Evolutionary conservation across 2,797 vertebrate species (phyloP).

Genomic region (Poecile montanus): DNA sequence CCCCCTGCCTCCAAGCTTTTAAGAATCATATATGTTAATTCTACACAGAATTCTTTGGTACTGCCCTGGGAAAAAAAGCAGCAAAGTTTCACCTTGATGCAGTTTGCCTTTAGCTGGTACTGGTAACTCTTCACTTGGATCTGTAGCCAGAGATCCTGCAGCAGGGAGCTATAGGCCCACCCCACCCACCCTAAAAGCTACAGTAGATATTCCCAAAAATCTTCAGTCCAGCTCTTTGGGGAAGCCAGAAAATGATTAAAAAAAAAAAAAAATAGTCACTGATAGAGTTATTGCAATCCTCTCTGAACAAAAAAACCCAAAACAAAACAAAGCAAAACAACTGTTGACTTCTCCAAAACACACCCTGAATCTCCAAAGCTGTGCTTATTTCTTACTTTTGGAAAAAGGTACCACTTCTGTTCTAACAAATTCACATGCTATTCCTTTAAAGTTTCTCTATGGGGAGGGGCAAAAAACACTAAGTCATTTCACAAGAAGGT

Average conservation of each 20-base stretch:
- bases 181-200: background rate
- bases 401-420: slow-evolving; percentile 73
- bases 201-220: background rate
- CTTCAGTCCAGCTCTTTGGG: slow-evolving; percentile 22
- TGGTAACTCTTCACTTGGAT: background rate
- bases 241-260: background rate
- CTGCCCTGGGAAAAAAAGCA: slow-evolving; percentile 33
- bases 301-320: background rate
- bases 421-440: slow-evolving; percentile 22
- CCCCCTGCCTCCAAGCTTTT: slow-evolving; percentile 18
- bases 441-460: slow-evolving; percentile 39
- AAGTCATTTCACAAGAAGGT: slow-evolving; percentile 22
- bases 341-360: slow-evolving; percentile 28
- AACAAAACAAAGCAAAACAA: background rate
- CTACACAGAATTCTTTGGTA: slow-evolving; percentile 66
- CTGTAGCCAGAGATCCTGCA: background rate
- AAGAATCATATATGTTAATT: slow-evolving; percentile 29
- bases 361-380: slow-evolving; percentile 79
- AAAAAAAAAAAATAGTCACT: background rate
- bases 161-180: background rate
- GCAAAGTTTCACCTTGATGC: slow-evolving; percentile 2
- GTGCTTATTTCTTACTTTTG: slow-evolving; percentile 60
- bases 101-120: slow-evolving; percentile 20
- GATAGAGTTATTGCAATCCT: slow-evolving; percentile 35
- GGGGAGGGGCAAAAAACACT: background rate